A percentile compares a stretch with the other conserved stretches of the same genome.
Conservation (phyloP, 2,888 invertebrate genomes). For the Amiota communis region DNA sequence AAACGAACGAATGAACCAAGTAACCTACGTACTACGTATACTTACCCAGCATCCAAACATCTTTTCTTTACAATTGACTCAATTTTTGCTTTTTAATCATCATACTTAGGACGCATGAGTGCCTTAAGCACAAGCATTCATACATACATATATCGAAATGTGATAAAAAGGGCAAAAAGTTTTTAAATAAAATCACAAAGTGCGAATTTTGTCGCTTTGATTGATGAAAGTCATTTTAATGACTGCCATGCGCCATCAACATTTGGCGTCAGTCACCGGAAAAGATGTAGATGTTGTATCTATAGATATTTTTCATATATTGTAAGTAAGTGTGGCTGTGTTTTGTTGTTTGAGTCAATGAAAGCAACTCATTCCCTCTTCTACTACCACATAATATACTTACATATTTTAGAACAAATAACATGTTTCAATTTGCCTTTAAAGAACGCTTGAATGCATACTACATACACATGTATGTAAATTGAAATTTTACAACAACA, state of each 20-base stretch:
- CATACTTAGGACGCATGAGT: neutral
- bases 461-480: too few relatives aligned
- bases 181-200: neutral
- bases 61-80: neutral
- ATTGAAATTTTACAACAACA: too few relatives aligned
- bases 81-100: neutral
- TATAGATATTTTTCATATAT: neutral
- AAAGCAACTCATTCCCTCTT: too few relatives aligned
- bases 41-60: neutral
- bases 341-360: too few relatives aligned
- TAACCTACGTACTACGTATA: too few relatives aligned
- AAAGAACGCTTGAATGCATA: too few relatives aligned
- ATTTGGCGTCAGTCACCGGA: neutral
- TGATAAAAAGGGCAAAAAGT: neutral
- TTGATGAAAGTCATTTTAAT: slow-evolving; percentile 14
- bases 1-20: too few relatives aligned
- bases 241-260: neutral
- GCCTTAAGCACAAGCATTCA: neutral
- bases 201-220: neutral
- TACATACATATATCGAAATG: neutral
- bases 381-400: neutral
- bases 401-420: neutral
- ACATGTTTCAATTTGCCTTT: neutral
- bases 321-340: neutral
- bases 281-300: neutral